Conservation (phyloP, 2,113 vertebrate genomes). For the Pelusios castaneus region DNA sequence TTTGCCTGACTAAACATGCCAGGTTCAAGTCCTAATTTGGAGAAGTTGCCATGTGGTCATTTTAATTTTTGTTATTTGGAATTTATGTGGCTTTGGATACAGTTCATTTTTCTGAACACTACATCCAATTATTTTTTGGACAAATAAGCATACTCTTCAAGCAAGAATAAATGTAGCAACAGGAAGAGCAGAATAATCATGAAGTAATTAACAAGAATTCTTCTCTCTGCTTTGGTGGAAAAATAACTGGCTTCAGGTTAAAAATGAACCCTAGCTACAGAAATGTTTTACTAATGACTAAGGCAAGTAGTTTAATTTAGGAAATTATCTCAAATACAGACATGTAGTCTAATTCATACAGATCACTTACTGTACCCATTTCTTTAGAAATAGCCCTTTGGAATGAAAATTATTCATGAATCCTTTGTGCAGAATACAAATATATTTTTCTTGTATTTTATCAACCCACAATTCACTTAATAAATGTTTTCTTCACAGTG, state of each 20-base stretch:
- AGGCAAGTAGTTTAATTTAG: slow-evolving; percentile 60
- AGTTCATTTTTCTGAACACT: not conserved
- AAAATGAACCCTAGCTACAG: slow-evolving; percentile 68
- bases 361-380: not conserved
- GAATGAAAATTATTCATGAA: not conserved
- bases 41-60: not conserved
- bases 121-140: slow-evolving; percentile 34
- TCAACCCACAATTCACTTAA: not conserved
- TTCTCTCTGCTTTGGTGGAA: slow-evolving; percentile 52
- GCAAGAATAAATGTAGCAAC: slow-evolving; percentile 57
- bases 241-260: slow-evolving; percentile 50
- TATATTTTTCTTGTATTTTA: not conserved
- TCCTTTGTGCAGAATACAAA: not conserved
- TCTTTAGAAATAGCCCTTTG: not conserved
- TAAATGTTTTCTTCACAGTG: not conserved
- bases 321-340: slow-evolving; percentile 31
- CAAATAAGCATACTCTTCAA: slow-evolving; percentile 8
- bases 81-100: not conserved
- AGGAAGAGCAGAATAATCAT: slow-evolving; percentile 71
- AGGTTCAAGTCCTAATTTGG: not conserved
- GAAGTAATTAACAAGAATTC: slow-evolving; percentile 67
- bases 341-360: not conserved
- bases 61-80: not conserved
- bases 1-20: not conserved
- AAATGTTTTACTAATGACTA: slow-evolving; percentile 61